Base-by-base conservation (phyloP, 2,888 invertebrate species). In the Laothoe populi region DNA sequence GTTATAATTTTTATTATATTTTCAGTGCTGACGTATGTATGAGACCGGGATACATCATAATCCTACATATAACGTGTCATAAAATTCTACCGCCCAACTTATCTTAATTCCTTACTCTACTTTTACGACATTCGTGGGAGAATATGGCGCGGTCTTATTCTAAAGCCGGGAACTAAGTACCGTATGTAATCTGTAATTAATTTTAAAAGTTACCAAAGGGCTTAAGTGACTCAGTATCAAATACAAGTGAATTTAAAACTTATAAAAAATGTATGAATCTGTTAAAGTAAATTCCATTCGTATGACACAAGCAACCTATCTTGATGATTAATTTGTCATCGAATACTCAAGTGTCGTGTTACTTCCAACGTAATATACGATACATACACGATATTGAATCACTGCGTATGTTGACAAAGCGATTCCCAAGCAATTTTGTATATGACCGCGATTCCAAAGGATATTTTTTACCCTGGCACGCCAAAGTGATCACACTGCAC, bases 321-420 rank as follows among this genome's bases (percentile, higher is more conserved):
- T 65, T 66, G 53, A 64, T 48, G 45, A 62, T 46, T 23, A 65
- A 75, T 75, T 74, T 67, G 75, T 75, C 74, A 74, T 68, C 69
- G 57, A 38, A 63, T 66, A 53, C 68, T 59, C 44, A 5, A 16
- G 45, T 64, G 46, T 60, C 57, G 62, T 70, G 66, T 62, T 48
- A 13, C 38, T 45, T 31, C 23, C 31, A 19, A 44, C 13, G 4
- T n/a, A 40, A 40, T 4, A 46, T 11, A 26, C 31, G 16, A 42
- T 53, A 40, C 49, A 44, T 19, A 42, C 42, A 42, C n/a, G 8
- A 44, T 19, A 19, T 44, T n/a, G 16, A 42, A 19, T 19, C 3
- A 10, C 1, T 53, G 10, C 7, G n/a, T 60, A 13, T 40, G 53
- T 26, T 19, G 26, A 42, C 19, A 19, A 19, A 60, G 53, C 26